Evolutionary conservation across 2,113 vertebrate genomes (phyloP).

Genomic region (Oryzias woworae): DNA sequence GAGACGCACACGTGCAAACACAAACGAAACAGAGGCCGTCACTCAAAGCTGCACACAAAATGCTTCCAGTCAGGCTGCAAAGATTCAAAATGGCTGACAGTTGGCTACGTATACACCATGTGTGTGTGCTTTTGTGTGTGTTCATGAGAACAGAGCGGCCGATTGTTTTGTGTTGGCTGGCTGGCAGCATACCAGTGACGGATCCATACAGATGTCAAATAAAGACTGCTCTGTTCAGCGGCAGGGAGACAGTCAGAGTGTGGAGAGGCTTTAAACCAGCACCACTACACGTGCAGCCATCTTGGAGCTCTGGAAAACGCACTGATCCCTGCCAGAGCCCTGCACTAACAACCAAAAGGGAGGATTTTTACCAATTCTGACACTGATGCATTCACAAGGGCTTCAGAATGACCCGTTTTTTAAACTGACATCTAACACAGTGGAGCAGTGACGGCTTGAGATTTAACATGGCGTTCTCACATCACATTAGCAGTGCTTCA

Average conservation of each 20-base stretch:
- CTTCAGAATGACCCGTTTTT: not conserved
- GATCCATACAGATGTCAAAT: conserved; percentile 58
- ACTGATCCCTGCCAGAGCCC: not conserved
- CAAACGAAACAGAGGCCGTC: conserved; percentile 48
- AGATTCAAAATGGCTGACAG: conserved; percentile 63
- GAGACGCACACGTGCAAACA: conserved; percentile 15
- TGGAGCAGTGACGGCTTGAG: too few relatives aligned
- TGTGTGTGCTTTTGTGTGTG: conserved; percentile 21
- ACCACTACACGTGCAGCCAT: conserved; percentile 22
- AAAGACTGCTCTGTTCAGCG: conserved; percentile 54
- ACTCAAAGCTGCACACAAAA: conserved; percentile 60
- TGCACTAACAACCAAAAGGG: not conserved
- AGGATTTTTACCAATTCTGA: not conserved
- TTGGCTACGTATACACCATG: conserved; percentile 10
- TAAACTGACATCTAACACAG: not conserved
- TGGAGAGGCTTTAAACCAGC: conserved; percentile 16
- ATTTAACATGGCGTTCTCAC: too few relatives aligned
- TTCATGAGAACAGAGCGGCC: conserved; percentile 26
- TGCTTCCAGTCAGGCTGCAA: conserved; percentile 60
- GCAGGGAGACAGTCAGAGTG: conserved; percentile 31
- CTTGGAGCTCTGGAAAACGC: conserved; percentile 19
- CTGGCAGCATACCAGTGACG: conserved; percentile 57
- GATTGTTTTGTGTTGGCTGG: conserved; percentile 54
- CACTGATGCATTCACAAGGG: not conserved
- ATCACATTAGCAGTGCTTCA: too few relatives aligned